phyloP scores from a whole-genome alignment of 2,797 vertebrate genomes.

The Pangasius larnaudii region DNA sequence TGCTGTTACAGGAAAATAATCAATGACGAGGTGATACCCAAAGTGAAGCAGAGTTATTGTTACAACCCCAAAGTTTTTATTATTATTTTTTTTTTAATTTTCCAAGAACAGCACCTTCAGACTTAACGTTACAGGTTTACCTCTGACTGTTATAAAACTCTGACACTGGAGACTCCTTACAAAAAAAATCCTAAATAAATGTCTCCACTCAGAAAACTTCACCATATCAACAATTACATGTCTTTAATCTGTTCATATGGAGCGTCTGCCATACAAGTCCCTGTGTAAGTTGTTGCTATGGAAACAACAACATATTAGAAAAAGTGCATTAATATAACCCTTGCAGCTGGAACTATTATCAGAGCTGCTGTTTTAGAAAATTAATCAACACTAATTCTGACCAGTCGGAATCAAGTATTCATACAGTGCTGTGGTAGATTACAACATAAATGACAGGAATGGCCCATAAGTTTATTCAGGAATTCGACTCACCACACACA shows the following conservation, averaged over 20 bases:
- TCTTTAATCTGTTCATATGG: background rate
- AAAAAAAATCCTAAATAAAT: background rate
- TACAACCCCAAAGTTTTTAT: background rate
- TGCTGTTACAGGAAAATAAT: background rate
- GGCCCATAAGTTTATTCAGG: background rate
- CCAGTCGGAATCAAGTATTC: slow-evolving; percentile 1
- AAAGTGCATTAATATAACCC: background rate
- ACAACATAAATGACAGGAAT: background rate
- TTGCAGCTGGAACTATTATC: background rate
- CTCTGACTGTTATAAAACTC: background rate
- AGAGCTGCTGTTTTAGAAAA: background rate
- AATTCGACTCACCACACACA: background rate
- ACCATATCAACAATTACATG: background rate
- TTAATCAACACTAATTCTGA: background rate
- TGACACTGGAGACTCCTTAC: background rate
- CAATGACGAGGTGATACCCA: background rate
- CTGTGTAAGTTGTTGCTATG: background rate
- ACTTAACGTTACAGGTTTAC: background rate
- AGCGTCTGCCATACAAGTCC: background rate
- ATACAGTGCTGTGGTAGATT: background rate
- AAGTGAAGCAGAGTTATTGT: background rate
- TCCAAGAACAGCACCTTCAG: background rate
- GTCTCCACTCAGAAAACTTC: too few species aligned
- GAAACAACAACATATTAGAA: background rate
- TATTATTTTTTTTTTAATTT: background rate